Evolutionary conservation across 2,797 vertebrate species (phyloP), one percentile per base, ranked within the genome.

Genomic region (Sebastiscus tertius): DNA sequence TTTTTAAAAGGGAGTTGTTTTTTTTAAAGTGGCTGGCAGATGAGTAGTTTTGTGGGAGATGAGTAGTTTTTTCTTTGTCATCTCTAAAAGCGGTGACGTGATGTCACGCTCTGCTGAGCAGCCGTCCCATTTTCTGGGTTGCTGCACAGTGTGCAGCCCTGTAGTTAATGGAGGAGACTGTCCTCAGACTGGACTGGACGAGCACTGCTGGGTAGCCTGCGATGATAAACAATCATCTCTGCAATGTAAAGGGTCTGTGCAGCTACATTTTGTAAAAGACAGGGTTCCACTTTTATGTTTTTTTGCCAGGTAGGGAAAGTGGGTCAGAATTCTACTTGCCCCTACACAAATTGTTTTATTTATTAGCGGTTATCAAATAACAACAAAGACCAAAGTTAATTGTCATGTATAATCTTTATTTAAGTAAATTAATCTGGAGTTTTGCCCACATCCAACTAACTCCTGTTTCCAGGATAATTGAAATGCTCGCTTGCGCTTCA

Each of bases 81-180:
- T 87, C 71, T 86, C 77, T 72, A 64, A 89, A 91, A 80, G 80
- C 83, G 69, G 80, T 87, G 83, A 91, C 58, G 49, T 83, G 75
- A 87, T 76, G 81, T 81, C 83, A 84, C 27, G 88, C 91, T 88
- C 84, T 64, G 74, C 80, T 87, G 87, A 88, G 90, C 87, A 86
- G 77, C 75, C 34, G 62, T 73, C 76, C 84, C 72, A 87, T 93
- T 92, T 92, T 89, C 88, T 84, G 80, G 73, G 24, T 83, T 81
- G 80, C 83, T 92, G 84, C 83, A 80, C 88, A 75, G 77, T 72
- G 73, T 84, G 75, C 73, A 83, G 77, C 72, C 54, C 34, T 64
- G 81, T 60, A 36, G 59, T 84, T 89, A 75, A 83, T 87, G 78
- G 77, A 75, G 72, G 79, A 77, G 65, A 74, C 73, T 64, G 69